Conservation (phyloP, 2,888 invertebrate genomes). For the Ischnus inquisitorius region DNA sequence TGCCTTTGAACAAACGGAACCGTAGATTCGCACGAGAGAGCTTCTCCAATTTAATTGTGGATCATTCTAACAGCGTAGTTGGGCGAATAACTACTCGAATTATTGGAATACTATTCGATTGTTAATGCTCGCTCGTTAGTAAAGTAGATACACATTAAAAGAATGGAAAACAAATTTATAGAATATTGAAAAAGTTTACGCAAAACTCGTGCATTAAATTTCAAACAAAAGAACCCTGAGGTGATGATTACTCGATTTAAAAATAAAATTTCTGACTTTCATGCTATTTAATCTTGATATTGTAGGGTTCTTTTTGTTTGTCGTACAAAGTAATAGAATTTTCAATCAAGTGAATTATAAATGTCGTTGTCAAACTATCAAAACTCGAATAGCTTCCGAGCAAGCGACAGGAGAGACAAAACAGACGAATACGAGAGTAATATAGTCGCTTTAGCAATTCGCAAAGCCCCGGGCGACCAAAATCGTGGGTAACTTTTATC, state of each 20-base stretch:
- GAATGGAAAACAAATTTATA: neutral
- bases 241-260: no score
- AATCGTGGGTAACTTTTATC: slow-evolving; percentile 17
- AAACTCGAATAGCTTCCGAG: no score
- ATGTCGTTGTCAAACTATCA: no score
- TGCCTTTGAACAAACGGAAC: neutral
- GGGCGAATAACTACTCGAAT: slow-evolving; percentile 34
- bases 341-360: no score
- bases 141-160: neutral
- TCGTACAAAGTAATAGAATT: no score
- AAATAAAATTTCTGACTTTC: no score
- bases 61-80: slow-evolving; percentile 43
- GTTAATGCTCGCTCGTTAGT: slow-evolving; percentile 10
- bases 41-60: slow-evolving; percentile 26
- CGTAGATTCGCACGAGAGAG: slow-evolving; percentile 10
- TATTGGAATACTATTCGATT: slow-evolving; percentile 40
- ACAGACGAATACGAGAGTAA: neutral
- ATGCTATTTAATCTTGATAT: no score
- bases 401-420: no score
- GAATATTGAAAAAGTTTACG: no score
- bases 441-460: neutral
- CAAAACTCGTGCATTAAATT: no score
- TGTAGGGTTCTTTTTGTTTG: no score
- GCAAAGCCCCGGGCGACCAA: neutral
- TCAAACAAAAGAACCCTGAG: no score